Evolutionary conservation across 2,797 vertebrate genomes (phyloP).

Genomic region (Myoxocephalus aenaeus): DNA sequence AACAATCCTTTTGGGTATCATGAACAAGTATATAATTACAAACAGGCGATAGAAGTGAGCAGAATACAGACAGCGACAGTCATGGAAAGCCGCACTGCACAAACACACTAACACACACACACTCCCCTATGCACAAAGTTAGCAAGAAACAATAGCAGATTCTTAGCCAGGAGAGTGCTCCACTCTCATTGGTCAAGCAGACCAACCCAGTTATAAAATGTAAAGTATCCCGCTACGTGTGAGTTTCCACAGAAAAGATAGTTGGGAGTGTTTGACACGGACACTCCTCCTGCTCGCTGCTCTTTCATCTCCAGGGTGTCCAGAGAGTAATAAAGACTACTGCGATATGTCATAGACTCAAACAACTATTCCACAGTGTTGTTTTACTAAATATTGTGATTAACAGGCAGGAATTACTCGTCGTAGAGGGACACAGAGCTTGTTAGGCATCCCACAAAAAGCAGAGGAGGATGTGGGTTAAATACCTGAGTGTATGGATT

Average conservation of each 20-base stretch:
- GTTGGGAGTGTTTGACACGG: constrained; percentile 23
- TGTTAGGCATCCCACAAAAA: constrained; percentile 11
- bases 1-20: constrained; percentile 32
- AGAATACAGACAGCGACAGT: constrained; percentile 37
- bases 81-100: constrained; percentile 60
- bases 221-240: constrained; percentile 46
- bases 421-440: neutral
- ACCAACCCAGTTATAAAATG: constrained; percentile 48
- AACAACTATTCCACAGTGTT: constrained; percentile 16
- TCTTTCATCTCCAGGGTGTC: constrained; percentile 38
- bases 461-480: constrained; percentile 25
- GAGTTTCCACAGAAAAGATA: constrained; percentile 33
- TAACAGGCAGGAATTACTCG: neutral
- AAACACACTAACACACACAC: constrained; percentile 18
- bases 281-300: constrained; percentile 21
- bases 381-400: constrained; percentile 26
- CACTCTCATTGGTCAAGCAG: constrained; percentile 28
- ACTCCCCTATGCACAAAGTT: constrained; percentile 40
- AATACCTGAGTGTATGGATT: constrained; percentile 17
- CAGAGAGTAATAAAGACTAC: constrained; percentile 32
- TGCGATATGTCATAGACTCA: constrained; percentile 26
- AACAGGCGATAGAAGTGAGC: constrained; percentile 53
- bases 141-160: constrained; percentile 55
- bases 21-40: constrained; percentile 52
- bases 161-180: constrained; percentile 42